Conservation (phyloP, 2,888 invertebrate species). For the Sepioteuthis lessoniana region DNA sequence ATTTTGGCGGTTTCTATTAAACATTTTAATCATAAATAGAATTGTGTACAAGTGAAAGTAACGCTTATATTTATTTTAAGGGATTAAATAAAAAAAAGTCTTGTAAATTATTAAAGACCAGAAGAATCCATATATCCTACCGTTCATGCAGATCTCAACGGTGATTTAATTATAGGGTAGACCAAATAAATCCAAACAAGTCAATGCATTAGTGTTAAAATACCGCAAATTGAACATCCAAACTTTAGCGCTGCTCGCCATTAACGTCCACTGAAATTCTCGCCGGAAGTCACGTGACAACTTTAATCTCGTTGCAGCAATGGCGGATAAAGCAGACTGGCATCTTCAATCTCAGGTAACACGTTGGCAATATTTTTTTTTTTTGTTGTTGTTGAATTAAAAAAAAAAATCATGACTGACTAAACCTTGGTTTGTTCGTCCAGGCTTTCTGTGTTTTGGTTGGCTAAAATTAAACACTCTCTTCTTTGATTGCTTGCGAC, state of each 20-base stretch:
- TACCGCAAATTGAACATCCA: not conserved
- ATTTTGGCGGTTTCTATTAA: no score
- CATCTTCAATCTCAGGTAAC: slow-evolving; percentile 43
- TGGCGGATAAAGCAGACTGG: slow-evolving; percentile 39
- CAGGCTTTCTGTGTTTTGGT: not conserved
- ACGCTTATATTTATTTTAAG: no score
- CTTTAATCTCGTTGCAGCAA: not conserved
- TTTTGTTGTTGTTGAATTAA: not conserved
- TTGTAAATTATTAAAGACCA: no score
- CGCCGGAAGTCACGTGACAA: not conserved
- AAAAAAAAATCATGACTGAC: not conserved
- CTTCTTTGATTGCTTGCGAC: not conserved
- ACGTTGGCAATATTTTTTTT: not conserved
- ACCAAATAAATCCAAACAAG: not conserved
- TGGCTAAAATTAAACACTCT: not conserved
- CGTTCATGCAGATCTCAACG: not conserved
- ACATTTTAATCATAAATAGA: no score
- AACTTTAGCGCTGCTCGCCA: not conserved
- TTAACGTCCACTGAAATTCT: not conserved
- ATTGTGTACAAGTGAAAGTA: no score
- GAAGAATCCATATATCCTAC: not conserved
- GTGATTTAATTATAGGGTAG: not conserved
- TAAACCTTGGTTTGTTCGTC: not conserved
- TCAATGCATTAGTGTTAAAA: not conserved
- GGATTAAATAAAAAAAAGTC: no score